Base-by-base conservation (phyloP, 2,113 vertebrate genomes). In the Thunnus thynnus region DNA sequence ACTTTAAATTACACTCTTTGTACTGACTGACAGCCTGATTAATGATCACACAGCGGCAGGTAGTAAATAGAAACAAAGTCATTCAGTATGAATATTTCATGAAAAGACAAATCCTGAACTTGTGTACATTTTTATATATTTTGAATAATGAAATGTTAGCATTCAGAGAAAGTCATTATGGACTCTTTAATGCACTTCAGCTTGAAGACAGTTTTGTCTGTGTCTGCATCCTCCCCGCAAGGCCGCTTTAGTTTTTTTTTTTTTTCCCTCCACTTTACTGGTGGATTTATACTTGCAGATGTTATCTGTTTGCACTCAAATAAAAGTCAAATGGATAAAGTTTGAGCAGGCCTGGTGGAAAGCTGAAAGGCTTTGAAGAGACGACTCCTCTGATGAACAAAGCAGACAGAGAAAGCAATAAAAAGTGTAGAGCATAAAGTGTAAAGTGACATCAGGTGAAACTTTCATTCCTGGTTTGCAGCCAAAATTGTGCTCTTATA, bases 201-300 rank as follows among this genome's bases (percentile, higher is more conserved):
- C 67, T 52, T 27, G 12, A 48, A 78, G 64, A 81, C 71, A 71
- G 63, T 82, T 76, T 83, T 72, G 74, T 85, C 62, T 77, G 27
- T 14, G 52, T 57, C 41, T 76, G 51, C 77, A n/a, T 76, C 61
- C 65, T 58, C 22, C 50, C 30, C 9, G 13, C 41, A 56, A 78
- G 46, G 58, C 74, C n/a, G 4, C 73, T 73, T 2, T 2, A 14
- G 17, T 63, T 61, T 55, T 30, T 11, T 10, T 25, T 25, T 41
- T 9, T 41, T 41, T 41, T 10, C 9, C 36, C 8, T 1, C 16
- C 63, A 51, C 16, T 48, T 64, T 30, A 30, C 27, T 36, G 72
- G 3, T 68, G 58, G 72, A 69, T 80, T 89, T 86, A 86, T 76
- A 86, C 76, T 78, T 84, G 81, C 83, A 86, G 85, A 89, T 89